Conservation (phyloP, 1,140 invertebrate genomes). For the Papilio polytes region DNA sequence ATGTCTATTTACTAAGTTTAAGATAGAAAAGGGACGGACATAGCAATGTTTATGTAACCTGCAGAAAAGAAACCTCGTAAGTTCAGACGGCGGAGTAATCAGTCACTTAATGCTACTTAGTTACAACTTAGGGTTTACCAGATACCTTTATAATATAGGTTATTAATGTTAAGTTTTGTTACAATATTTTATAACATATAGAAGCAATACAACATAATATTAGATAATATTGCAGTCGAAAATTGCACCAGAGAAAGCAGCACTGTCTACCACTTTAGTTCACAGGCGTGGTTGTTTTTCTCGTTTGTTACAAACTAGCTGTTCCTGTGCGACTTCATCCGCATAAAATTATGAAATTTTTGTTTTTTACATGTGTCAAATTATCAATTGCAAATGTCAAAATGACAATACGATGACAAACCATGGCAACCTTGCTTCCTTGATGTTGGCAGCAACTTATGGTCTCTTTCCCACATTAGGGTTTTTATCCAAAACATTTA, state of each 20-base stretch:
- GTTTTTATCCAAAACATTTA: too few species aligned
- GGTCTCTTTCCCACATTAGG: too few species aligned
- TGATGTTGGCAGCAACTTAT: too few species aligned
- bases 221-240: not conserved
- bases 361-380: too few species aligned
- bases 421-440: too few species aligned
- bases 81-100: not conserved
- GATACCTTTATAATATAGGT: conserved; percentile 18
- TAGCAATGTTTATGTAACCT: conserved; percentile 1
- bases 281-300: not conserved
- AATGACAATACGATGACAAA: too few species aligned
- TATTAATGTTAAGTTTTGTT: conserved; percentile 16
- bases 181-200: not conserved
- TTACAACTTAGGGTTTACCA: not conserved
- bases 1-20: too few species aligned
- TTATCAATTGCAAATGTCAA: too few species aligned
- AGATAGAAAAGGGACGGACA: not conserved
- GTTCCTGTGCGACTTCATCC: too few species aligned
- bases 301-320: not conserved
- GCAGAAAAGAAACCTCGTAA: not conserved
- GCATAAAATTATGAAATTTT: too few species aligned
- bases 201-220: not conserved
- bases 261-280: not conserved
- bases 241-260: too few species aligned
- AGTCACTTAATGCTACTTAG: conserved; percentile 18